Evolutionary conservation across 2,888 invertebrate species (phyloP).

Genomic region (Drosophila bunnanda): DNA sequence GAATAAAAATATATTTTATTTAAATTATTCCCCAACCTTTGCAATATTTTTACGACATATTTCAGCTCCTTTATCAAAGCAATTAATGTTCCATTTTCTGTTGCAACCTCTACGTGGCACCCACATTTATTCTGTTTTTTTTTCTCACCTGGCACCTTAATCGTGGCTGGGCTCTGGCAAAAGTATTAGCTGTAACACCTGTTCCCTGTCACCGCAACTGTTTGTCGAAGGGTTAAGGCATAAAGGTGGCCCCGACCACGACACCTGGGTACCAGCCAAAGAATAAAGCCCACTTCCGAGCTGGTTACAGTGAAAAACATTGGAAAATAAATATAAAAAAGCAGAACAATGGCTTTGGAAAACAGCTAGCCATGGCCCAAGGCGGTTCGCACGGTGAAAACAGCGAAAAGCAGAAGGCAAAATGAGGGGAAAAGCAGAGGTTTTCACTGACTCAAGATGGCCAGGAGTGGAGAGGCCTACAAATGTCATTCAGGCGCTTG

Average conservation of each 20-base stretch:
- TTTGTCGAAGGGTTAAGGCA: constrained; percentile 29
- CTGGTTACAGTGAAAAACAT: constrained; percentile 15
- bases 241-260: constrained; percentile 9
- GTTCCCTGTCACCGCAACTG: constrained; percentile 32
- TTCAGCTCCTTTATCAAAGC: no score
- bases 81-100: constrained; percentile 1
- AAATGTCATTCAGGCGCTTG: constrained; percentile 64
- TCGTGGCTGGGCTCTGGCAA: not conserved
- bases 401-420: not conserved
- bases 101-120: not conserved
- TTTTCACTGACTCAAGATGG: constrained; percentile 14
- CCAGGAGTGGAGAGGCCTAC: constrained; percentile 57
- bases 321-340: constrained; percentile 28
- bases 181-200: constrained; percentile 32
- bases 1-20: not conserved
- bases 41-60: not conserved
- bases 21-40: no score
- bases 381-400: constrained; percentile 29
- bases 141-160: constrained; percentile 7
- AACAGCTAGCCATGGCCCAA: constrained; percentile 22
- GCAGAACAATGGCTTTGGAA: constrained; percentile 29
- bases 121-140: not conserved
- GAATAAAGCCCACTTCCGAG: constrained; percentile 14
- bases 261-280: constrained; percentile 31
- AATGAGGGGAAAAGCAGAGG: constrained; percentile 8